phyloP scores from a whole-genome alignment of 2,797 vertebrate species.

The Lepidocolaptes lacrymiger region DNA sequence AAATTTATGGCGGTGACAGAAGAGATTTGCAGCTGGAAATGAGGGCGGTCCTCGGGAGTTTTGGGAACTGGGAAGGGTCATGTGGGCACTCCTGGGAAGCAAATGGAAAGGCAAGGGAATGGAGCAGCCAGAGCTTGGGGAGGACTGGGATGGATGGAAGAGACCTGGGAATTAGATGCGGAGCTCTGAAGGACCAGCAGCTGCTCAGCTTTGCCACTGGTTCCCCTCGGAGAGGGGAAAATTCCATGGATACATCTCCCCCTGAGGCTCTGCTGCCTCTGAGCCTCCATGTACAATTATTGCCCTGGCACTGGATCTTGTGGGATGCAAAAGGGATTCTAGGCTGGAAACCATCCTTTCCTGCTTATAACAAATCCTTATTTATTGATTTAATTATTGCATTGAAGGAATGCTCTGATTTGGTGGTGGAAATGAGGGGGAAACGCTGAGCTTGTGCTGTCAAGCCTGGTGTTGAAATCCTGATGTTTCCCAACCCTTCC shows the following conservation, averaged over 20 bases:
- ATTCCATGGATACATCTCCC: neutral
- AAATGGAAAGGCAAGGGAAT: neutral
- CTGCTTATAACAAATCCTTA: neutral
- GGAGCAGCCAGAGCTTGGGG: neutral
- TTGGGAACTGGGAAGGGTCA: neutral
- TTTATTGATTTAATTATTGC: neutral
- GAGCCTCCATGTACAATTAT: neutral
- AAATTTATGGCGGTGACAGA: neutral
- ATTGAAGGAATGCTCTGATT: rapidly evolving
- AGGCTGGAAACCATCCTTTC: neutral
- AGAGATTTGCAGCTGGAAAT: neutral
- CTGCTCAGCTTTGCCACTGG: neutral
- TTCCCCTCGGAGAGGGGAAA: neutral
- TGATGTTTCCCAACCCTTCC: rapidly evolving
- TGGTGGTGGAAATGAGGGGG: neutral
- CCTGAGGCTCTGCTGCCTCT: neutral
- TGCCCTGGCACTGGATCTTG: neutral
- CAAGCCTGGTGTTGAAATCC: neutral
- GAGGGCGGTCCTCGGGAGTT: neutral
- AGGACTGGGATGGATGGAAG: neutral
- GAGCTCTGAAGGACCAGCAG: neutral
- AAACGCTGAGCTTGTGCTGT: neutral
- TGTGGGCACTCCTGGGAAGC: neutral
- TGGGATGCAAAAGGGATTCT: neutral
- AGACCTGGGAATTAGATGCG: neutral